Evolutionary conservation across 2,888 invertebrate genomes (phyloP).

Genomic region (Ormyrus pomaceus): DNA sequence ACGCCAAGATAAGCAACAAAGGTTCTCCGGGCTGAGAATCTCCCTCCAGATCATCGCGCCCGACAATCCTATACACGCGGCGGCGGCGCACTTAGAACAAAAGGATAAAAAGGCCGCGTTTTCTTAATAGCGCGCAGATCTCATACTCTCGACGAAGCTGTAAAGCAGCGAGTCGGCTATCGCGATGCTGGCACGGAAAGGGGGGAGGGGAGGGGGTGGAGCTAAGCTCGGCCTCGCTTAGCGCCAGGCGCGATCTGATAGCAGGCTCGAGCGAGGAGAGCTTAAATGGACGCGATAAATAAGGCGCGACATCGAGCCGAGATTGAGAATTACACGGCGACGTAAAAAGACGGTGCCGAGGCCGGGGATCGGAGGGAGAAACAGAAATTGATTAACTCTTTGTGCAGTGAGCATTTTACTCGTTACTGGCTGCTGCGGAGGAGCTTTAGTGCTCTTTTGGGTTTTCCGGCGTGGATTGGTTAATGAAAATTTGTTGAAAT

Average conservation of each 20-base stretch:
- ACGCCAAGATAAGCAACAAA: no score
- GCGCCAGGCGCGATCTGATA: constrained; percentile 47
- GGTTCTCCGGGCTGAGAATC: no score
- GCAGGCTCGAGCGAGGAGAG: constrained; percentile 11
- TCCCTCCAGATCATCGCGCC: no score
- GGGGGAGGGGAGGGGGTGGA: constrained; percentile 12
- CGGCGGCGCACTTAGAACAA: no score
- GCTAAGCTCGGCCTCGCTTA: neutral
- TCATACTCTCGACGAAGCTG: neutral
- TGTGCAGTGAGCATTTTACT: neutral
- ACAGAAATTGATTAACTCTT: constrained; percentile 33
- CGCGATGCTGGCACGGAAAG: neutral
- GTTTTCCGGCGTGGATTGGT: no score
- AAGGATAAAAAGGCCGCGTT: neutral
- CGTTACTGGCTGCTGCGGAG: neutral
- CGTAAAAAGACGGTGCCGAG: neutral
- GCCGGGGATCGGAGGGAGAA: neutral
- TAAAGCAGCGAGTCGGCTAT: constrained; percentile 10
- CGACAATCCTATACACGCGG: no score
- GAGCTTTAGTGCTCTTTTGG: no score
- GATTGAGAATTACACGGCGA: constrained; percentile 6
- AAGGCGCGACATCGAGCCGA: constrained; percentile 10
- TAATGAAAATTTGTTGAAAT: no score
- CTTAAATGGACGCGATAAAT: constrained; percentile 49
- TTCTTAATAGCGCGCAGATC: constrained; percentile 11